Conservation (phyloP, 1,140 invertebrate genomes). For the Nixonia krombeini region DNA sequence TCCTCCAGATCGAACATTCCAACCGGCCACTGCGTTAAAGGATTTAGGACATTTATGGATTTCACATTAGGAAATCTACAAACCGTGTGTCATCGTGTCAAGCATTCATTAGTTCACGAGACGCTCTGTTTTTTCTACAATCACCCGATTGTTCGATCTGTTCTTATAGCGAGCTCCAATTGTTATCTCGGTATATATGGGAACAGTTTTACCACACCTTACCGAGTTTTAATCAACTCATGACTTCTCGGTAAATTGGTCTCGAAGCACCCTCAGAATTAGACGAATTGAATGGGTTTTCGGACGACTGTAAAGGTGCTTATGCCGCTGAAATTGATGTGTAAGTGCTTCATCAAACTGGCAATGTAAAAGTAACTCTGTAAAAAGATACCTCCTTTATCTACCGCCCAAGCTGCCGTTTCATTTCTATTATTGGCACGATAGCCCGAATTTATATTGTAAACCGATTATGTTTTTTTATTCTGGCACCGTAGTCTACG, state of each 20-base stretch:
- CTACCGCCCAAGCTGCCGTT: too few relatives aligned
- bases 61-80: not conserved
- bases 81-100: not conserved
- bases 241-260: constrained; percentile 15
- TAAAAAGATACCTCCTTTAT: too few relatives aligned
- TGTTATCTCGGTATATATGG: not conserved
- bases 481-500: too few relatives aligned
- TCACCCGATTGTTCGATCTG: not conserved
- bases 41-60: not conserved
- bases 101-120: not conserved
- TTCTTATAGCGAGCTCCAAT: not conserved
- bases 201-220: not conserved
- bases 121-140: not conserved
- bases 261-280: not conserved
- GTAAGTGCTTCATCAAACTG: too few relatives aligned
- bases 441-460: too few relatives aligned
- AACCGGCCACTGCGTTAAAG: not conserved
- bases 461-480: too few relatives aligned
- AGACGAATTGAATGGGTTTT: constrained; percentile 25
- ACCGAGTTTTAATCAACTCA: not conserved
- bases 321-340: too few relatives aligned
- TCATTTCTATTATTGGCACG: too few relatives aligned
- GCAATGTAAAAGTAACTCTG: too few relatives aligned
- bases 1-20: not conserved
- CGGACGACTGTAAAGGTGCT: constrained; percentile 16